Evolutionary conservation across 2,113 vertebrate genomes (phyloP).

Genomic region (Euleptes europaea): DNA sequence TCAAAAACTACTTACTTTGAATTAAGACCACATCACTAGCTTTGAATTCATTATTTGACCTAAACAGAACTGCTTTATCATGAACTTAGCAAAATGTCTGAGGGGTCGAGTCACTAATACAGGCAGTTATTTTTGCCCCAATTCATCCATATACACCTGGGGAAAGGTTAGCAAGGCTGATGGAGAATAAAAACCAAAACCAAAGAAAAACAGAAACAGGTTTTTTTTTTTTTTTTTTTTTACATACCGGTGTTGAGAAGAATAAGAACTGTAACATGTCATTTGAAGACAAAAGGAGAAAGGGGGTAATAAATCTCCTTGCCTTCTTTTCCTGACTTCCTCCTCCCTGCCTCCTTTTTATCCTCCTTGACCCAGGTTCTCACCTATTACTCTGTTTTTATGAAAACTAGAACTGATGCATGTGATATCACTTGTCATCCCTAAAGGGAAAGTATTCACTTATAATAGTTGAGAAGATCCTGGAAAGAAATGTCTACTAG

Average conservation of each 20-base stretch:
- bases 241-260: not conserved
- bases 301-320: conserved; percentile 10
- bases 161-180: not conserved
- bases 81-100: not conserved
- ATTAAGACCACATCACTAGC: not conserved
- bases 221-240: conserved; percentile 25
- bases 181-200: not conserved
- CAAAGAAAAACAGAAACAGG: not conserved
- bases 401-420: conserved; percentile 9
- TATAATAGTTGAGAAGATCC: not conserved
- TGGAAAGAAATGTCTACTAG: not conserved
- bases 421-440: not conserved
- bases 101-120: not conserved
- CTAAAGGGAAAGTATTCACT: not conserved
- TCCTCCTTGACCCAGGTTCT: not conserved
- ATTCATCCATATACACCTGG: not conserved
- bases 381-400: conserved; percentile 16
- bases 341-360: not conserved
- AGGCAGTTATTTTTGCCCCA: conserved; percentile 4
- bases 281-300: conserved; percentile 10
- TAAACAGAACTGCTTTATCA: not conserved
- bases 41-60: conserved; percentile 4
- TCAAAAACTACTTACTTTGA: conserved; percentile 1
- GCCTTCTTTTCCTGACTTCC: not conserved
- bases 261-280: not conserved